Conservation (phyloP, 2,888 invertebrate genomes). For the Spisula solida region DNA sequence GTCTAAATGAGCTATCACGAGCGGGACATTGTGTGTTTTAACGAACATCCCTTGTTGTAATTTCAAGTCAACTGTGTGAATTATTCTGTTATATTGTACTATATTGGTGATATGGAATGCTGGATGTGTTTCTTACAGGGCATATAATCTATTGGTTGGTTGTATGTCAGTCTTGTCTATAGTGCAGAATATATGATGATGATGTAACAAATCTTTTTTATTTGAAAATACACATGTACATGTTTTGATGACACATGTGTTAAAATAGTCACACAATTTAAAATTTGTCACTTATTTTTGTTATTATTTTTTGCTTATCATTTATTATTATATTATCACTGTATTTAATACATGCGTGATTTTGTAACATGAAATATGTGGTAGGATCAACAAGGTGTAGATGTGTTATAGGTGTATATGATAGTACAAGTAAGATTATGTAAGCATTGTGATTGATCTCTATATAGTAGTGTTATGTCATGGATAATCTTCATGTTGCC, state of each 20-base stretch:
- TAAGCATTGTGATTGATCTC: not conserved
- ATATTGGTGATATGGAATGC: not conserved
- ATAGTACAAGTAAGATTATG: not conserved
- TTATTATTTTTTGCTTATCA: conserved; percentile 20
- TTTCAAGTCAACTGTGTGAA: not conserved
- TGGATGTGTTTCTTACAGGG: not conserved
- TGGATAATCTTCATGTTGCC: not conserved
- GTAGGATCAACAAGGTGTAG: not conserved
- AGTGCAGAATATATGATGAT: not conserved
- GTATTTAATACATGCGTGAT: conserved; percentile 22
- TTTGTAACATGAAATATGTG: not conserved
- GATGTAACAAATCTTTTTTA: conserved; percentile 10
- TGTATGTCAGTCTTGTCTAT: not conserved
- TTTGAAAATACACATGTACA: conserved; percentile 19
- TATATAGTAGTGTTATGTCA: not conserved
- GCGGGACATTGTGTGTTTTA: not conserved
- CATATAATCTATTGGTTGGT: not conserved
- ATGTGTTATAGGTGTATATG: conserved; percentile 4
- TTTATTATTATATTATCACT: conserved; percentile 15
- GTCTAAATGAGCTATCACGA: too few relatives aligned
- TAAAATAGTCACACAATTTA: conserved; percentile 7
- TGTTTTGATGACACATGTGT: not conserved
- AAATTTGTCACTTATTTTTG: conserved; percentile 21
- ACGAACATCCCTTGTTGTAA: too few relatives aligned
- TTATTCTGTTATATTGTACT: not conserved